Percentiles rank a stretch among this genome's conserved stretches.
Evolutionary conservation across 2,113 vertebrate species (phyloP).

Genomic region (Campylorhamphus procurvoides): DNA sequence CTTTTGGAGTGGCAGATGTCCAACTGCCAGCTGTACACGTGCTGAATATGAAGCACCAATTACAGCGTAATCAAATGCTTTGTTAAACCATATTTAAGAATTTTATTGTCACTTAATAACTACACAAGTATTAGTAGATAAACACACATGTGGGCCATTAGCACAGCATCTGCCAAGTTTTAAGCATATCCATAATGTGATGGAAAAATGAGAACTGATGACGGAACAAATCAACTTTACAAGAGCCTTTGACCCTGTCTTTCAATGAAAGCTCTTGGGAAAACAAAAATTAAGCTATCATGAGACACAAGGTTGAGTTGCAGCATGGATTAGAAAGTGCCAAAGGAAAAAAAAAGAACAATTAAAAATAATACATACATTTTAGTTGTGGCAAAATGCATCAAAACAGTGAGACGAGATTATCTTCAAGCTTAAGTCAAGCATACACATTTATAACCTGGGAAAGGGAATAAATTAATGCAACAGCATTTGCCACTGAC

Average conservation of each 20-base stretch:
- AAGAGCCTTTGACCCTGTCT: neutral
- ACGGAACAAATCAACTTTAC: neutral
- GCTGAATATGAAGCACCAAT: neutral
- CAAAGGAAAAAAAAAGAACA: neutral
- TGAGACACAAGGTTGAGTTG: neutral
- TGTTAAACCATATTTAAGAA: slow-evolving; percentile 9
- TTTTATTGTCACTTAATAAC: slow-evolving; percentile 6
- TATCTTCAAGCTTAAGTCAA: neutral
- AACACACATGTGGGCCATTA: neutral
- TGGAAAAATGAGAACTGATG: neutral
- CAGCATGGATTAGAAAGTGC: neutral
- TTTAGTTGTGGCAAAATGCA: neutral
- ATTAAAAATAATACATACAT: neutral
- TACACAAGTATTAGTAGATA: neutral
- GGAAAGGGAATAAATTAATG: neutral
- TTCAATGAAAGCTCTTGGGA: neutral
- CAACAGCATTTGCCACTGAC: neutral
- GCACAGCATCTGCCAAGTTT: neutral
- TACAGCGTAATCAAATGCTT: neutral
- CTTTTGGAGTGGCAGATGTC: slow-evolving; percentile 41
- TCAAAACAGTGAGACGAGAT: neutral
- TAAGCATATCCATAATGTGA: neutral
- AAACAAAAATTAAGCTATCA: neutral
- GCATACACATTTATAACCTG: neutral
- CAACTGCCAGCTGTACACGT: neutral